Base-by-base conservation (phyloP, 2,113 vertebrate genomes). In the Leptosomus discolor region DNA sequence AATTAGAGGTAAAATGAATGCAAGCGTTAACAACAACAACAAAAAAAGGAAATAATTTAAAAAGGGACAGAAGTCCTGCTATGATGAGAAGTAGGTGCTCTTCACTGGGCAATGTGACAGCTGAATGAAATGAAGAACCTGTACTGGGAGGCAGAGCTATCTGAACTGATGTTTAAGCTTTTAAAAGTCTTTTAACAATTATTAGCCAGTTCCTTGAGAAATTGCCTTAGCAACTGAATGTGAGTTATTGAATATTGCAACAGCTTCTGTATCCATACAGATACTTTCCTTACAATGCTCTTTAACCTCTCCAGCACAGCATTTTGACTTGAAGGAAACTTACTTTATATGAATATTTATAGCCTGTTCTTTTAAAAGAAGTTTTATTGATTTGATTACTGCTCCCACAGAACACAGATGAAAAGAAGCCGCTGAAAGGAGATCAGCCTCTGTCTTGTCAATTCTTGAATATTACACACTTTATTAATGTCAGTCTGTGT, bases 321-420 rank as follows among this genome's bases (percentile, higher is more conserved):
- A 77, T 64, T 92, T 89, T 69, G 61, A 85, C 73, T 87, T 82
- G 61, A 89, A 82, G 86, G 24, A 95, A 95, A 87, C 61, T 97
- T 75, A 43, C 19, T 87, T 75, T 81, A 43, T 68, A 60, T 94
- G 85, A 95, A 89, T 94, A 94, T 88, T 95, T 94, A 92, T 84
- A 84, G 30, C 64, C 51, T 81, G 9, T 81, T 94, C 80, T 95
- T 94, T 96, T 83, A 45, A 70, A 94, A 91, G 29, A 88, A 80
- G 41, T 83, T 85, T 90, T 92, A 83, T 93, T 96, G 85, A 86
- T 92, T 91, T 91, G 88, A 94, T 95, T 91, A 89, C 79, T 76
- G 30, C 54, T 92, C 69, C 73, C 65, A 71, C 83, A 73, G 76
- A 97, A 79, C 53, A 60, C 5, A 71, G 69, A 89, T 86, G 48